Conservation (phyloP, 2,113 vertebrate species). For the Polyodon spathula region DNA sequence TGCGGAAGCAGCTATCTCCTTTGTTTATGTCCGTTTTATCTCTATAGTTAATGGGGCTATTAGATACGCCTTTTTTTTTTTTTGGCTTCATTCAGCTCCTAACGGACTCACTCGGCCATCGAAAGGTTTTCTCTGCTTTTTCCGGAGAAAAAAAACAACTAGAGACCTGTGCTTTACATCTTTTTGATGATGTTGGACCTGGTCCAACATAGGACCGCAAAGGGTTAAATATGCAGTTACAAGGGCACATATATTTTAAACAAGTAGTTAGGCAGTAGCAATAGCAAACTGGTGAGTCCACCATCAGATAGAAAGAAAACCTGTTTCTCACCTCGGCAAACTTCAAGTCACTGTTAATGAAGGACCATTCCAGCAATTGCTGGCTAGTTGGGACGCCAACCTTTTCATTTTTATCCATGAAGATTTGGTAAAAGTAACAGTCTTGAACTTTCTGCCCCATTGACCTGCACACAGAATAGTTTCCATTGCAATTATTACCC, state of each 20-base stretch:
- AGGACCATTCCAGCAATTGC: constrained; percentile 95
- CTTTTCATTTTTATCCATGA: constrained; percentile 97
- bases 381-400: constrained; percentile 94
- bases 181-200: too few species aligned
- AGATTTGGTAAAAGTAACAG: constrained; percentile 97
- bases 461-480: constrained; percentile 59
- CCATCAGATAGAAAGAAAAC: not conserved
- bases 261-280: too few species aligned
- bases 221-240: not conserved
- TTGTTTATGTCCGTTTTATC: too few species aligned
- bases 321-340: constrained; percentile 81
- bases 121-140: too few species aligned
- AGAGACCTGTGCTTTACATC: too few species aligned
- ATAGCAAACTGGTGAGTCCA: not conserved
- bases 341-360: constrained; percentile 95
- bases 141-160: too few species aligned
- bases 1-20: too few species aligned
- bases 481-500: not conserved
- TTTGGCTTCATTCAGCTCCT: too few species aligned
- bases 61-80: too few species aligned
- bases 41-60: too few species aligned
- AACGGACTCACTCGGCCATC: too few species aligned
- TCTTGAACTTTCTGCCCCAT: constrained; percentile 96
- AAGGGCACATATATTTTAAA: too few species aligned
- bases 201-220: constrained; percentile 85